A percentile compares a stretch with the other conserved stretches of the same genome.
Evolutionary conservation across 37 sponge, comb jelly and placozoan species (phyloP).

Genomic region (Tethya wilhelma): DNA sequence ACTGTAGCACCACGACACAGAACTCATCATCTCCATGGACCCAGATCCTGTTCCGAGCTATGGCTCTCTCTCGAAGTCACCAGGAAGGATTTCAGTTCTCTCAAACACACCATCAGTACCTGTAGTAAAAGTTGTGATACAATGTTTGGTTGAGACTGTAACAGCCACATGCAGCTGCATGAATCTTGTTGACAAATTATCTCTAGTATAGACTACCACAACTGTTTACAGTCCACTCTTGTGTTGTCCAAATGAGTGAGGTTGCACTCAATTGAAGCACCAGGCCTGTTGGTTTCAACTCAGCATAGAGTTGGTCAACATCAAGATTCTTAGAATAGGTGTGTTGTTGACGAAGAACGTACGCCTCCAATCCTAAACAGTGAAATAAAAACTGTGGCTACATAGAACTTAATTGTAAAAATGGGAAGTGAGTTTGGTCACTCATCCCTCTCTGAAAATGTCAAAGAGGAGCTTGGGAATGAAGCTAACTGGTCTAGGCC

Average conservation of each 20-base stretch:
- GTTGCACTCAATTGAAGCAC: background rate
- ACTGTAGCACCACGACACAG: background rate
- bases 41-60: constrained; percentile 19
- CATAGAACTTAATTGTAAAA: no score
- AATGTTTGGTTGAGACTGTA: no score
- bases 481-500: no score
- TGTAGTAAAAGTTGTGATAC: no score
- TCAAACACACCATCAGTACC: no score
- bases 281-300: background rate
- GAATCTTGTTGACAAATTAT: no score
- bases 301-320: background rate
- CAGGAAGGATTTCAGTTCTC: constrained; percentile 8
- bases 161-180: no score
- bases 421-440: no score
- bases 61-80: background rate
- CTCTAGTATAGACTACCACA: no score
- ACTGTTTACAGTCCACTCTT: constrained; percentile 6
- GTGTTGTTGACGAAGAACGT: constrained; percentile 15
- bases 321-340: background rate
- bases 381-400: background rate
- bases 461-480: no score
- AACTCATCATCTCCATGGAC: constrained; percentile 13
- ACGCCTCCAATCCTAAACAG: background rate
- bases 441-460: no score
- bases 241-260: background rate